phyloP scores from a whole-genome alignment of 1,140 invertebrate species.

The Sminthurides bifidus region DNA sequence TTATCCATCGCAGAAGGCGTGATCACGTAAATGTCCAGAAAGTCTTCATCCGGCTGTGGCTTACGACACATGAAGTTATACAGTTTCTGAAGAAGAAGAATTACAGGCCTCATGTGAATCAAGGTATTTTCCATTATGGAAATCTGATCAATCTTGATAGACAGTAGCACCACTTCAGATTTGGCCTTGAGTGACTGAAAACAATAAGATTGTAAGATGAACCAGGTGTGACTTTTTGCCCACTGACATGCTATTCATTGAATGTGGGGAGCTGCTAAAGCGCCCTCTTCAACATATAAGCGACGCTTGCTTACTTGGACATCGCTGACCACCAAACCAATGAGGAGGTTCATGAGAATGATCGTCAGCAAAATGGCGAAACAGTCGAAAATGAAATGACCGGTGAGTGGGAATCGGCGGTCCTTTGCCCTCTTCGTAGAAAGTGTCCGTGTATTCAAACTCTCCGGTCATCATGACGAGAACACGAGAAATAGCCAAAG shows the following conservation, averaged over 20 bases:
- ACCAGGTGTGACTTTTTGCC: background rate
- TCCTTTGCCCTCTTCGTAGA: constrained; percentile 27
- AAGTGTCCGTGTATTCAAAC: constrained; percentile 42
- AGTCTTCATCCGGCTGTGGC: background rate
- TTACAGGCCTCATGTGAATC: background rate
- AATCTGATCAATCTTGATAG: constrained; percentile 7
- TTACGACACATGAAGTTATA: background rate
- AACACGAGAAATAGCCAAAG: background rate
- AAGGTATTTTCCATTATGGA: constrained; percentile 2
- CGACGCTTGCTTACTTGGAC: constrained; percentile 34
- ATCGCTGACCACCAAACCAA: constrained; percentile 39
- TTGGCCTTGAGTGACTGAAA: background rate
- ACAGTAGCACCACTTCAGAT: background rate
- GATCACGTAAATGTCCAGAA: constrained; percentile 5
- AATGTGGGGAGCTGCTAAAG: background rate
- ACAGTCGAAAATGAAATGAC: constrained; percentile 32
- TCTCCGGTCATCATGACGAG: constrained; percentile 46
- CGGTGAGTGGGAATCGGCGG: constrained; percentile 17
- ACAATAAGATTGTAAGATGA: background rate
- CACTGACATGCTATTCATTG: background rate
- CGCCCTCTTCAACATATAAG: background rate
- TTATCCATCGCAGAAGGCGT: too few relatives aligned
- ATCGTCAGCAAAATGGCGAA: constrained; percentile 38
- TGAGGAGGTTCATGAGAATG: constrained; percentile 39
- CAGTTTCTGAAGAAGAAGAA: background rate